Evolutionary conservation across 2,888 invertebrate genomes (phyloP).

Genomic region (Rotaria macrura): DNA sequence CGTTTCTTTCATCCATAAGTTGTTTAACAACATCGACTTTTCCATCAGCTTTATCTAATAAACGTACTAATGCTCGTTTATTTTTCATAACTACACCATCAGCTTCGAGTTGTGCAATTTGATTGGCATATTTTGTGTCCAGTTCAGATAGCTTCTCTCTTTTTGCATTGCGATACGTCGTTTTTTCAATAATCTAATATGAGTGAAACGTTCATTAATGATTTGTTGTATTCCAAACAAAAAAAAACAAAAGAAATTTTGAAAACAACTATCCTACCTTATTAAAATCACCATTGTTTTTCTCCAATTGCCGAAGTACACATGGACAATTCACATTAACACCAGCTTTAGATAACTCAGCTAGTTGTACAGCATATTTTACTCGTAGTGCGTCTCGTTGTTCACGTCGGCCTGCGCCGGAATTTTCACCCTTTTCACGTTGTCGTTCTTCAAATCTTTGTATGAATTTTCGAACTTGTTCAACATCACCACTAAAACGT

Average conservation of each 20-base stretch:
- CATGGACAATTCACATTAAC: background rate
- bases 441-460: background rate
- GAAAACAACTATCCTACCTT: background rate
- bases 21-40: background rate
- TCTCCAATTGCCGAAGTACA: background rate
- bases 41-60: background rate
- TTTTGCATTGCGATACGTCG: background rate
- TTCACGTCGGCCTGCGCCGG: background rate
- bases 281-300: background rate
- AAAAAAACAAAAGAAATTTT: too few relatives aligned
- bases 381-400: background rate
- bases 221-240: background rate
- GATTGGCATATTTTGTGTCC: background rate
- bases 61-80: background rate
- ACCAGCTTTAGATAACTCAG: background rate
- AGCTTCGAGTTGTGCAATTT: background rate
- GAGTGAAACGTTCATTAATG: background rate
- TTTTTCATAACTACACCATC: background rate
- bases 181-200: background rate
- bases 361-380: background rate
- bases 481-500: conserved; percentile 3
- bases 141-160: background rate
- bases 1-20: background rate
- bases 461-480: background rate
- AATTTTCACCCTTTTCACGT: background rate